These are phyloP conservation scores for Netelia fuscicornis DNA, from an alignment of 2,888 invertebrate genomes.

Conservation along the genomic window DNA sequence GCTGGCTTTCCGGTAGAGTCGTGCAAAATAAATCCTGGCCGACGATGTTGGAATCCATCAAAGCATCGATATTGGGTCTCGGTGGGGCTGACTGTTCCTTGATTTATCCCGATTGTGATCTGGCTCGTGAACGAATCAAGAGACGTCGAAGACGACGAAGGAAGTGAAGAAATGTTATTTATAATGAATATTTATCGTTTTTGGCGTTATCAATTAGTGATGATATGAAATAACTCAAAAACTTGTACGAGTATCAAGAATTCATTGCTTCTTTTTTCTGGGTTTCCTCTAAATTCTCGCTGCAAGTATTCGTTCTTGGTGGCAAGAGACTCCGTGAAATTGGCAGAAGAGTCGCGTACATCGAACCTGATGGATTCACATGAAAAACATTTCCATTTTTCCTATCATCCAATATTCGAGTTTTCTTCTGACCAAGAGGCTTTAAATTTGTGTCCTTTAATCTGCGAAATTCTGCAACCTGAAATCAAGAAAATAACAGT, in stretches of 20 bases:
- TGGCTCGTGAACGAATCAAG: conserved; percentile 83
- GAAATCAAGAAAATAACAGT: conserved; percentile 62
- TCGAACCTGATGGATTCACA: conserved; percentile 84
- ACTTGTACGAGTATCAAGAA: not conserved
- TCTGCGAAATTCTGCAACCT: conserved; percentile 87
- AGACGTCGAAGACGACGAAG: conserved; percentile 81
- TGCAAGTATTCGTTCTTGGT: conserved; percentile 28
- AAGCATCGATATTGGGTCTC: conserved; percentile 89
- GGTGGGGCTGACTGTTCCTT: conserved; percentile 89
- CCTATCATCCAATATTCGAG: conserved; percentile 35
- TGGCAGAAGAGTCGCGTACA: conserved; percentile 74
- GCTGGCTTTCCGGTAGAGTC: conserved; percentile 89
- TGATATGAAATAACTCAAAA: not conserved
- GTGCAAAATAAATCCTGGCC: conserved; percentile 83
- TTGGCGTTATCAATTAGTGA: not conserved
- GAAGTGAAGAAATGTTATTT: conserved; percentile 66
- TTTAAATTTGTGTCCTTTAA: conserved; percentile 85
- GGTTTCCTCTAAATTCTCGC: conserved; percentile 6
- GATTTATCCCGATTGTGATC: conserved; percentile 87
- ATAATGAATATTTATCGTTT: not conserved
- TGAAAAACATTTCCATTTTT: conserved; percentile 86
- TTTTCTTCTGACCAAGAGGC: conserved; percentile 83
- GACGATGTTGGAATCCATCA: conserved; percentile 87
- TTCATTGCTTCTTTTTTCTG: not conserved
- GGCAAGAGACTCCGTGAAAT: conserved; percentile 68